Conservation (phyloP, 2,888 invertebrate genomes). For the Chironomus tentans region DNA sequence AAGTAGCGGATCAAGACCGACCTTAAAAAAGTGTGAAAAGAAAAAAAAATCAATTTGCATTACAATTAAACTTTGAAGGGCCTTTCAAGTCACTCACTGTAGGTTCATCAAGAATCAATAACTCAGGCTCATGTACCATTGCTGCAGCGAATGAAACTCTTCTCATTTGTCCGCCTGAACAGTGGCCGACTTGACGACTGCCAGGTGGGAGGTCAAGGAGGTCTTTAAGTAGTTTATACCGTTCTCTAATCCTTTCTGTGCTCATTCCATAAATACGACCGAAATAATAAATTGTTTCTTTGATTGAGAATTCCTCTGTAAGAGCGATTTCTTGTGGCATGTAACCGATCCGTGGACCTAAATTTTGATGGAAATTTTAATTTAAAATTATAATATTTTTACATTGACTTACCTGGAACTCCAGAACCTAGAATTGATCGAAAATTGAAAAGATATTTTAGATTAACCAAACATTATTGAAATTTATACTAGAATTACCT, state of each 20-base stretch:
- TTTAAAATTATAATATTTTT: not conserved
- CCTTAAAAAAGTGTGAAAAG: too few species aligned
- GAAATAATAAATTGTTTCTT: slow-evolving; percentile 78
- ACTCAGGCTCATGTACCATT: slow-evolving; percentile 76
- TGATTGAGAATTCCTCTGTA: slow-evolving; percentile 69
- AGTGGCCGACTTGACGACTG: slow-evolving; percentile 53
- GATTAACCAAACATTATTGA: not conserved
- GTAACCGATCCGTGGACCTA: slow-evolving; percentile 66
- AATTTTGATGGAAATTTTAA: not conserved
- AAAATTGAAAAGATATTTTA: not conserved
- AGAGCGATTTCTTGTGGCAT: slow-evolving; percentile 87
- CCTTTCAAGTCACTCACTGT: slow-evolving; percentile 46
- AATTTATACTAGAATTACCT: not conserved
- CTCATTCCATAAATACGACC: slow-evolving; percentile 75
- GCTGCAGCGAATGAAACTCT: slow-evolving; percentile 83
- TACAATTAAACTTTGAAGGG: too few species aligned
- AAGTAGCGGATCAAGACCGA: slow-evolving; percentile 85
- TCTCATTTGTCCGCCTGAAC: slow-evolving; percentile 86
- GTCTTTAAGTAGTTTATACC: slow-evolving; percentile 57
- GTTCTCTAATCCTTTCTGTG: slow-evolving; percentile 51
- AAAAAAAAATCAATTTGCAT: too few species aligned
- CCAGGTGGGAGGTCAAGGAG: slow-evolving; percentile 69
- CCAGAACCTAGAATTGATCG: slow-evolving; percentile 46
- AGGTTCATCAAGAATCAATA: slow-evolving; percentile 85
- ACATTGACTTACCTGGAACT: slow-evolving; percentile 42